Percentiles rank a stretch among this genome's conserved stretches.
Evolutionary conservation across 2,797 vertebrate genomes (phyloP).

Genomic region (Phyllotis vaccarum): DNA sequence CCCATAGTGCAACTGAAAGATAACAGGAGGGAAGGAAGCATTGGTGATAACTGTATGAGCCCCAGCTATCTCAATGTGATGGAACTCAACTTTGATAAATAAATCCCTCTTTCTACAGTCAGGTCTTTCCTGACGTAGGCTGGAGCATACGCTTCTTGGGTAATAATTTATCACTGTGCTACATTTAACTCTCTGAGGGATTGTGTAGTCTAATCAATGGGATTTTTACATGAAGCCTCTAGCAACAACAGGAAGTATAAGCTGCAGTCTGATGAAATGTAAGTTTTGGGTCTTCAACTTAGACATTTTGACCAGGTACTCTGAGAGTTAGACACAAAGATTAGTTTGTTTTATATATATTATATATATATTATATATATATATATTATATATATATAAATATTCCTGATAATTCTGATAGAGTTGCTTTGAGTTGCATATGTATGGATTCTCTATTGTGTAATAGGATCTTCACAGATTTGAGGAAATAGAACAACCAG

Average conservation of each 20-base stretch:
- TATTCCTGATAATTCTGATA: not conserved
- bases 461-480: not conserved
- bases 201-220: not conserved
- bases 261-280: not conserved
- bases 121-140: not conserved
- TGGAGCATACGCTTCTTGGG: not conserved
- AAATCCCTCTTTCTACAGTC: not conserved
- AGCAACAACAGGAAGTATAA: not conserved
- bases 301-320: constrained; percentile 12
- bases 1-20: not conserved
- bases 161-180: not conserved
- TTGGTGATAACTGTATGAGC: not conserved
- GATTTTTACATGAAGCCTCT: not conserved
- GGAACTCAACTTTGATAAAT: constrained; percentile 20
- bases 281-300: not conserved
- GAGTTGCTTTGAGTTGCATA: not conserved
- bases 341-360: not conserved
- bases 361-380: no score
- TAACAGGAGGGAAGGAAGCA: not conserved
- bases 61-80: not conserved
- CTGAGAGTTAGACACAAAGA: not conserved
- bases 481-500: not conserved
- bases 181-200: not conserved
- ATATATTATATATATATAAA: no score
- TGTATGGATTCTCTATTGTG: not conserved